Evolutionary conservation across 2,113 vertebrate genomes (phyloP), one percentile per base, ranked within the genome.

Genomic region (Callipepla californica): DNA sequence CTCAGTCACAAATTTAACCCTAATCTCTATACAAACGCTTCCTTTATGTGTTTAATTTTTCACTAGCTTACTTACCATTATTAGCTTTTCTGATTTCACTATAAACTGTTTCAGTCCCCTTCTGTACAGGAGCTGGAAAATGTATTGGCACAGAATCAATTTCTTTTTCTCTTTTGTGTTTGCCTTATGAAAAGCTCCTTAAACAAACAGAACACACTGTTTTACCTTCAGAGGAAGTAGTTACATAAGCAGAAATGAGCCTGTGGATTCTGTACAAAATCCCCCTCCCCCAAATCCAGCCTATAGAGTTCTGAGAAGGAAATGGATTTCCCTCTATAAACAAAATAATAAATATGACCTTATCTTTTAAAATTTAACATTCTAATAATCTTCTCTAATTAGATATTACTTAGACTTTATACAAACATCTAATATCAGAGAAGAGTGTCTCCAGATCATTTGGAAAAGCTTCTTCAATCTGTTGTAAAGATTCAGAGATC

Each of bases 41-140:
- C 69, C 80, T 94, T 85, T 77, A 79, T 50, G 23, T 81, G 78
- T 77, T 93, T 80, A 26, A 72, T 82, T 95, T 94, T 91, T 88
- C 68, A 88, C 91, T 96, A 87, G 85, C 83, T 96, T 92, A 98
- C 98, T 98, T 95, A 98, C 97, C 97, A 85, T 96, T 93, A 89
- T 95, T 85, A 86, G 96, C 75, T 95, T 98, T 98, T 97, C 97
- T 97, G 96, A 98, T 98, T 96, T 98, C 98, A 96, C 97, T 98
- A 97, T 98, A 98, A 96, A 98, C 97, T 50, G 97, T 98, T 92
- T 98, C 98, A 61, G 97, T 96, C 95, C 96, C 96, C 95, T 96
- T 98, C 80, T 77, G 94, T 95, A 77, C 97, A 95, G 96, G 97
- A 97, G 95, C 98, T 98, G 96, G 94, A 97, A 97, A 97, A 98